These are phyloP conservation scores for Cladopsammia gracilis DNA, from an alignment of 64 coral and sea anemone species.

Conservation along the genomic window DNA sequence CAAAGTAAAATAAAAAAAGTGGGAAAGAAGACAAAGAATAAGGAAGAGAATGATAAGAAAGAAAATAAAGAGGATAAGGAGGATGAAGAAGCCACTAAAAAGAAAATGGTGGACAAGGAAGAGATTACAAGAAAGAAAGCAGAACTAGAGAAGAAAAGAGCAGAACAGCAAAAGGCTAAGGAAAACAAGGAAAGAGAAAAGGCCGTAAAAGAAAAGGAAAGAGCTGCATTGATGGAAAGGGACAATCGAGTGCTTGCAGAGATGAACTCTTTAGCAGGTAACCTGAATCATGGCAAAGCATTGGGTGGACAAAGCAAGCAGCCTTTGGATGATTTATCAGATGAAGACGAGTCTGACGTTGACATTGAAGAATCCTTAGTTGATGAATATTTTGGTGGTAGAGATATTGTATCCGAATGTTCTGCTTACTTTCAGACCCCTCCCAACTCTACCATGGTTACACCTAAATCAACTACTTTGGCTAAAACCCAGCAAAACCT, in stretches of 20 bases:
- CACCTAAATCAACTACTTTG: no score
- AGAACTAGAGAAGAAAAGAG: not conserved
- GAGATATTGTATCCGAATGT: not conserved
- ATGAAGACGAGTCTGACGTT: not conserved
- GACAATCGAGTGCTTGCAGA: not conserved
- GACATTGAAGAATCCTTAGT: no score
- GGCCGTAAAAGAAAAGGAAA: not conserved
- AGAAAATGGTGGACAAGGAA: not conserved
- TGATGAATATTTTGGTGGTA: not conserved
- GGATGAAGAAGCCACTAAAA: not conserved
- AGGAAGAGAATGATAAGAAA: not conserved
- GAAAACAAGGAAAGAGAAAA: conserved; percentile 11
- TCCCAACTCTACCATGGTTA: no score
- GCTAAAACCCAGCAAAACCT: no score
- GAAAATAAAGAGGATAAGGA: not conserved
- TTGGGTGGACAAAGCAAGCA: not conserved
- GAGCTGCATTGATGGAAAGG: not conserved
- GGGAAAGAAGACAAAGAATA: not conserved
- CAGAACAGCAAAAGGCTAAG: not conserved
- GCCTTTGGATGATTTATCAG: not conserved
- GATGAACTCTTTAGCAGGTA: not conserved
- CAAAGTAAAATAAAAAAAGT: not conserved
- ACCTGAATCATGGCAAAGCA: no score
- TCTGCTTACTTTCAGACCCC: not conserved
- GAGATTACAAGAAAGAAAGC: not conserved